Base-by-base conservation (phyloP, 2,888 invertebrate genomes). In the Notocelia uddmanniana region DNA sequence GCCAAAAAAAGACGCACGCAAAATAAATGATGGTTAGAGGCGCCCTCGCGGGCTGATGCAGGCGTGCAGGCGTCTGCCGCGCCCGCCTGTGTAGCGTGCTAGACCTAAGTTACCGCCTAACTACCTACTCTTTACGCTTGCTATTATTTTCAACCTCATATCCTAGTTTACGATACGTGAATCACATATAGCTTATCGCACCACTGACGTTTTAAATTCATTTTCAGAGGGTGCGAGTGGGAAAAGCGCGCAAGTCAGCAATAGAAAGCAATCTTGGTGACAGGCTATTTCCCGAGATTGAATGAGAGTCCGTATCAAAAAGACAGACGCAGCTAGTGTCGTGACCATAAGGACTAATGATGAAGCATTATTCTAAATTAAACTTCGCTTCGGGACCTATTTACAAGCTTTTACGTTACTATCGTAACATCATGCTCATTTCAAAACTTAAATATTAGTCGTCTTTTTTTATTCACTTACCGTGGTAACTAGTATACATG, bases 1-100 rank as follows among this genome's bases (percentile, higher is more conserved):
- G 93, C 93, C 93, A 92, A 93, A 93, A 93, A 93, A 93, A 93
- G 93, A 93, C 93, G 90, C 91, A 91, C 91, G 90, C 93, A 89
- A 91, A 91, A 92, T 91, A 87, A 89, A 92, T 89, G 91, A 91
- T 87, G 89, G 90, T 89, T 89, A 91, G 90, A 85, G 86, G 89
- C 86, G 88, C 92, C 86, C 90, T 85, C 84, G 85, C 84, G 89
- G 87, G 86, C 85, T 88, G 86, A 80, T 91, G 92, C 93, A 92
- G 50, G 87, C 85, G 83, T 88, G 81, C 82, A 80, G 79, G 81
- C 82, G 80, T 82, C 78, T 73, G 76, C 76, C 71, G 77, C 80
- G 79, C 81, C 78, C 77, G 54, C 50, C 74, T 72, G 74, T 76
- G 76, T 76, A 76, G 76, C 78, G 76, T 76, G 75, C 75, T 75